These are phyloP conservation scores for Stenolophus ochropezus DNA, from an alignment of 2,888 invertebrate species.

Conservation along the genomic window DNA sequence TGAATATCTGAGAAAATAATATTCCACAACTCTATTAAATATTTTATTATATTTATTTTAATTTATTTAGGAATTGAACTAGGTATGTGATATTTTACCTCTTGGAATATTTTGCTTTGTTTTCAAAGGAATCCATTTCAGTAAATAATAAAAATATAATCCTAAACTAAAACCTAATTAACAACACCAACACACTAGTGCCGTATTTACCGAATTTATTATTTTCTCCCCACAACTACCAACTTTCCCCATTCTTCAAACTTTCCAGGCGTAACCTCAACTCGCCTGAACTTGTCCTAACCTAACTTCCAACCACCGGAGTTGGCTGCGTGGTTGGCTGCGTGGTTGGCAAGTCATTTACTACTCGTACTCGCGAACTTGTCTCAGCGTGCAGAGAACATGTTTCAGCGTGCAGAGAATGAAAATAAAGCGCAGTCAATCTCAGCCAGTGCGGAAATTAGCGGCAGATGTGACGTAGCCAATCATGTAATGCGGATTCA, in stretches of 20 bases:
- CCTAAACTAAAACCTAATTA: too few species aligned
- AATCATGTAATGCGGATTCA: not conserved
- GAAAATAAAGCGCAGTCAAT: slow-evolving; percentile 8
- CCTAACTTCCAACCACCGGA: not conserved
- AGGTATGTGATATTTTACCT: too few species aligned
- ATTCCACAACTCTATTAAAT: too few species aligned
- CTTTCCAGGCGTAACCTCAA: not conserved
- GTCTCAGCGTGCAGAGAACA: not conserved
- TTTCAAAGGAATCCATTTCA: too few species aligned
- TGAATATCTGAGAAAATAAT: too few species aligned
- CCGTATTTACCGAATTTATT: too few species aligned
- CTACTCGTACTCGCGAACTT: not conserved
- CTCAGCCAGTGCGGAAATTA: slow-evolving; percentile 3
- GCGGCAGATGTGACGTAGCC: not conserved
- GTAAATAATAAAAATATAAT: too few species aligned
- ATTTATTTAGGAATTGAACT: too few species aligned
- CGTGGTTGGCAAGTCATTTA: slow-evolving; percentile 6
- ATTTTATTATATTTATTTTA: too few species aligned
- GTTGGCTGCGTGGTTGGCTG: not conserved
- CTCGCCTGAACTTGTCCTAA: not conserved
- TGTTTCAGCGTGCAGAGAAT: not conserved
- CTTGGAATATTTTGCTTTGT: too few species aligned
- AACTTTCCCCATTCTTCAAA: not conserved
- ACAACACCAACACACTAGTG: too few species aligned
- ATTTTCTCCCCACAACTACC: too few species aligned